Evolutionary conservation across 2,797 vertebrate species (phyloP), one percentile per base, ranked within the genome.

Genomic region (Myotis daubentonii): DNA sequence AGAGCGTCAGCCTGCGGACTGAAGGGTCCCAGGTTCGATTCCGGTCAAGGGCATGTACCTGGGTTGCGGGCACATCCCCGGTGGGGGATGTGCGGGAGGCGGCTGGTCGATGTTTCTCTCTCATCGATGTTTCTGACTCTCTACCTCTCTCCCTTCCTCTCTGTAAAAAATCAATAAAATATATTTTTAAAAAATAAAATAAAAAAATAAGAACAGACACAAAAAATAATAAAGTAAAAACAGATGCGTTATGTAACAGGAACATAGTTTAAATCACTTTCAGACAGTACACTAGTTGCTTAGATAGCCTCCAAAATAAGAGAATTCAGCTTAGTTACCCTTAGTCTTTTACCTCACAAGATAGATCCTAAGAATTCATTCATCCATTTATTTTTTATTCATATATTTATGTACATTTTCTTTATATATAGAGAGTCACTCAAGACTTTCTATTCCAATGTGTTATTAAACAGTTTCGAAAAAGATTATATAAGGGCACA

Each of bases 401-500:
- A 44, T 47, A 16, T 28, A 36, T 81, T 15, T 78, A n/a, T 44
- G 16, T 47, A 15, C 17, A 33, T 53, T 75, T 49, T n/a, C 13
- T 65, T 75, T 2, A 16, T 47, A n/a, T 22, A 19, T 55, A 41
- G 23, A 25, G 23, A 60, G n/a, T 25, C 16, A 53, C 1, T 51
- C 33, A 87, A 57, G 2, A 87, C 10, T 60, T 87, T 87, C 57
- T 96, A 38, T 94, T 76, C 60, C 28, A 89, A 79, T 60, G 9
- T 33, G 1, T 70, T 78, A 51, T 12, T 36, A 0, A 90, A 62
- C 5, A 72, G 2, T 55, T 93, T 76, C 78, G 53, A 76, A 36
- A 86, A 86, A 86, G 89, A 68, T 65, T 78, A 6, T 86, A 17
- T 92, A 78, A 68, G 33, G 38, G 75, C 12, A 36, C 3, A 25